Base-by-base conservation (phyloP, 2,113 vertebrate species). In the Cynocephalus volans region DNA sequence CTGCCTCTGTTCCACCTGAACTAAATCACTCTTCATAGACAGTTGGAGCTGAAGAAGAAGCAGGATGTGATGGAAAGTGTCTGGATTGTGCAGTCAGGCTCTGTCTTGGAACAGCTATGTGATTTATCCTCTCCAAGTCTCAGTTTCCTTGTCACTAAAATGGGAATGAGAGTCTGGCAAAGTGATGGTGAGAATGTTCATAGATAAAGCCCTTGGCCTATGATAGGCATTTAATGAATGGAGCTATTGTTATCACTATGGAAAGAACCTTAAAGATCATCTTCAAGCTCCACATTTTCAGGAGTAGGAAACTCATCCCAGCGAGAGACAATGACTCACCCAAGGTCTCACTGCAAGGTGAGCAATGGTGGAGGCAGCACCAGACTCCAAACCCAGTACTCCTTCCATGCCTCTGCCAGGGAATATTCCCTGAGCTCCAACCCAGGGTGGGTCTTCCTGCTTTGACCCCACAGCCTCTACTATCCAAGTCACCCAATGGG, bases 241-340 rank as follows among this genome's bases (percentile, higher is more conserved):
- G n/a, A 76, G 28, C 31, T 94, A 33, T 41, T 69, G 18, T 83
- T 69, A 60, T 5, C 12, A 33, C 73, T 70, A 33, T 31, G 23
- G 17, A 64, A 62, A 94, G 48, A 77, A 58, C 8, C 14, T 52
- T 81, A 58, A 80, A 28, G 28, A n/a, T 72, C 24, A 41, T 54
- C 64, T 64, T 85, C 33, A 75, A 91, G n/a, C 8, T 45, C 56
- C 81, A 93, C 18, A 7, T 90, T 83, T 93, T 96, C 45, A 72
- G 80, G 79, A 87, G 6, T 15, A 64, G 18, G 50, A 86, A 91
- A 86, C 19, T 70, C 69, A 95, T 54, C 41, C 17, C 15, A 70
- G 54, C 72, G 3, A 80, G 13, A 80, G 31, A 60, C 2, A 70
- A 15, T 62, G 81, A 86, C 48, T 84, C 17, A 80, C 26, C 54